A percentile compares a stretch with the other conserved stretches of the same genome.
phyloP scores from a whole-genome alignment of 2,888 invertebrate genomes.

The Leptinotarsa juncta region DNA sequence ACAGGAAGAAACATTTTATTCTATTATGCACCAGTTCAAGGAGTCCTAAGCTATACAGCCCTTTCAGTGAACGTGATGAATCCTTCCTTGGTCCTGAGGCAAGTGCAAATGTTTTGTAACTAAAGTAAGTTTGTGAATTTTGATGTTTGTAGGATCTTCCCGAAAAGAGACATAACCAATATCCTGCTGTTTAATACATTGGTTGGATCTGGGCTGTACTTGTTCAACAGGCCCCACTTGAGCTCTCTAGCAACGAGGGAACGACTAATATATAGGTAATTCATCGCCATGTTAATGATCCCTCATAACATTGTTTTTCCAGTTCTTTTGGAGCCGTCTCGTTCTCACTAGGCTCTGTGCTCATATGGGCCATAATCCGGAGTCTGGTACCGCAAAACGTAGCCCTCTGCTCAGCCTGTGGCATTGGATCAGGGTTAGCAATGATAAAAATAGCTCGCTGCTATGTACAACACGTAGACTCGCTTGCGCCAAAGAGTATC shows the following conservation, averaged over 20 bases:
- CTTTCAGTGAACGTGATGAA: conserved; percentile 88
- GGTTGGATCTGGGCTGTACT: conserved; percentile 84
- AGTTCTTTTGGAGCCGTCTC: conserved; percentile 79
- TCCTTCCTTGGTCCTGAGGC: conserved; percentile 81
- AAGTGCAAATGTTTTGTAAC: conserved; percentile 43
- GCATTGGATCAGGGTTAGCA: conserved; percentile 77
- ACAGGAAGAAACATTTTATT: conserved; percentile 78
- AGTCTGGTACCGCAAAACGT: conserved; percentile 81
- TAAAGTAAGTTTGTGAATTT: background rate
- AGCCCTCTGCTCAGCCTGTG: conserved; percentile 74
- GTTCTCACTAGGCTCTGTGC: conserved; percentile 90
- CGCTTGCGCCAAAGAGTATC: conserved; percentile 47
- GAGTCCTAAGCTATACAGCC: conserved; percentile 81
- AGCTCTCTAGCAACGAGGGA: conserved; percentile 72
- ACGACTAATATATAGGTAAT: conserved; percentile 76
- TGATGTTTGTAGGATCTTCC: conserved; percentile 73
- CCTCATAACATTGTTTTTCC: conserved; percentile 47
- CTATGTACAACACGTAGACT: conserved; percentile 62
- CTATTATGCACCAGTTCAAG: conserved; percentile 82
- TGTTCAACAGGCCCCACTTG: conserved; percentile 85
- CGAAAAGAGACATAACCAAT: conserved; percentile 83
- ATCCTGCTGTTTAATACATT: conserved; percentile 83
- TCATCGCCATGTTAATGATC: background rate
- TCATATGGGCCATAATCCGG: conserved; percentile 88
- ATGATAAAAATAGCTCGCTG: conserved; percentile 66